These are phyloP conservation scores for Eledone cirrhosa DNA, from an alignment of 2,888 invertebrate species.

Conservation along the genomic window DNA sequence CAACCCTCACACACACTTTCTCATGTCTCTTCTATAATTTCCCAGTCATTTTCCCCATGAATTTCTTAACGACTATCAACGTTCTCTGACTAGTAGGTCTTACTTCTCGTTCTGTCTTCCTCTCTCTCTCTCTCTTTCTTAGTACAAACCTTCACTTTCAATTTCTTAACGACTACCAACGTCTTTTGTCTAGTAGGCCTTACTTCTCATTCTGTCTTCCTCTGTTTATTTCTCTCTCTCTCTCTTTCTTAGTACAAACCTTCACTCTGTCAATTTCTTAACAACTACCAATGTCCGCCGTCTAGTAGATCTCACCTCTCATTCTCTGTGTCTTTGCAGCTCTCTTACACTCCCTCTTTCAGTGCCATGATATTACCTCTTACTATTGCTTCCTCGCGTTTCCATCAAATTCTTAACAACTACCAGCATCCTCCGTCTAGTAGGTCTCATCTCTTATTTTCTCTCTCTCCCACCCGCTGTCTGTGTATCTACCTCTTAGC, in stretches of 20 bases:
- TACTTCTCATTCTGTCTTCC: not conserved
- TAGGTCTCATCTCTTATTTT: not conserved
- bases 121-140: not conserved
- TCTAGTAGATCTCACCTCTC: not conserved
- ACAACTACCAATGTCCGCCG: not conserved
- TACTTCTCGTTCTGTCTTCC: not conserved
- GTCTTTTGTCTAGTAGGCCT: not conserved
- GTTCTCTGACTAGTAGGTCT: not conserved
- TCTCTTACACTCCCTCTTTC: not conserved
- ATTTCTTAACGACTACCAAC: not conserved
- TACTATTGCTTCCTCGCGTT: not conserved
- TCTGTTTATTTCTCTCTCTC: not conserved
- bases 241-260: not conserved
- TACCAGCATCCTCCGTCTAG: not conserved
- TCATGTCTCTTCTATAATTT: not conserved
- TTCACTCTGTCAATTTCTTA: not conserved
- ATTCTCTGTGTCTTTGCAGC: not conserved
- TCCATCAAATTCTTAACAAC: not conserved
- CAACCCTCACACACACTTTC: not conserved
- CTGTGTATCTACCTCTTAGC: not conserved
- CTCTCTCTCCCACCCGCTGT: not conserved
- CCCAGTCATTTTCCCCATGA: not conserved
- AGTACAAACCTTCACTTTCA: not conserved
- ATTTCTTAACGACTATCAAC: not conserved
- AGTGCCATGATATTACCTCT: not conserved